Evolutionary conservation across 2,113 vertebrate species (phyloP), one percentile per base, ranked within the genome.

Genomic region (Ceyx margarethae): DNA sequence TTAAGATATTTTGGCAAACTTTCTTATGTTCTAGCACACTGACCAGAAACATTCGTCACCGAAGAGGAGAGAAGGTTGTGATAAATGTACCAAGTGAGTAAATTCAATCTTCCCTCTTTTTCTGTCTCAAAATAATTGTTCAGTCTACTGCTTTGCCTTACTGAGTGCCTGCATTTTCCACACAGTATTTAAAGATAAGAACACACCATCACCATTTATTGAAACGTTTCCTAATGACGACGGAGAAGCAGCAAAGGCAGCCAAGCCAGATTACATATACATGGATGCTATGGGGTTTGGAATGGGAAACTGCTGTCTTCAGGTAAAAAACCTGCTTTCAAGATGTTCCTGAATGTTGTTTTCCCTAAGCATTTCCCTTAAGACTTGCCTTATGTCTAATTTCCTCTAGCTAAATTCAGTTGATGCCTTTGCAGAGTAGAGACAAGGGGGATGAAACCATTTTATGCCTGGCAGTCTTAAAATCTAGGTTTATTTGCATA

Each of bases 211-310:
- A 81, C 99, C 99, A 2, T 99, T 99, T 91, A 94, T 98, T 50
- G 99, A 99, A 97, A 91, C 77, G 0, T 99, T 99, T 97, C 98
- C 98, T 16, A 98, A 98, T 81, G 98, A 99, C 29, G 98, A 98
- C 9, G 98, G 98, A 13, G 99, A 99, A 91, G 98, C 98, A 5
- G 97, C 97, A 15, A 97, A 96, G 75, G 99, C 98, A 0, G 97
- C 98, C 23, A 97, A 99, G 29, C 98, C 98, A 1, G 98, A 99
- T 89, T 98, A 99, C 42, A 98, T 99, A 94, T 99, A 99, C 92
- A 99, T 99, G 99, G 99, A 99, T 40, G 98, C 98, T 91, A 99
- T 99, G 99, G 99, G 99, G 21, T 99, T 99, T 66, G 99, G 99
- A 87, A 99, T 99, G 99, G 99, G 99, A 85, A 99, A 99, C 95